Conservation (phyloP, 2,797 vertebrate species). For the Notamacropus eugenii region DNA sequence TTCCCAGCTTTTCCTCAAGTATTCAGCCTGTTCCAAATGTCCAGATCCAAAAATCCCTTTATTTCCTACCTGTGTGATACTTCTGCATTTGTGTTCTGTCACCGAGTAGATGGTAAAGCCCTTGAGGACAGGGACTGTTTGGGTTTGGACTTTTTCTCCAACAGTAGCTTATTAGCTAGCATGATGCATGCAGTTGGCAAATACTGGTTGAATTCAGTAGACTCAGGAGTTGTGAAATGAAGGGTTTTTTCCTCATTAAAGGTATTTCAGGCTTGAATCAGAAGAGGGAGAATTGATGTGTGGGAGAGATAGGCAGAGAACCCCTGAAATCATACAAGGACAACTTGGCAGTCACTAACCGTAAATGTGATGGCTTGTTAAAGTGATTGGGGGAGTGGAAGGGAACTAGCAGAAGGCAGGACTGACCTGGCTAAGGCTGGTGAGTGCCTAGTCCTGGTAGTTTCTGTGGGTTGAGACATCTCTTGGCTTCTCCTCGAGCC, state of each 20-base stretch:
- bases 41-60: too few relatives aligned
- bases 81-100: neutral
- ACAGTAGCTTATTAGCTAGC: neutral
- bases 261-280: neutral
- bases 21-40: neutral
- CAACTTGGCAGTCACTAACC: neutral
- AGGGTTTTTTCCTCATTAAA: neutral
- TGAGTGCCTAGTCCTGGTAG: neutral
- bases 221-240: neutral
- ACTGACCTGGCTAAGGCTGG: neutral
- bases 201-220: neutral
- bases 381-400: neutral
- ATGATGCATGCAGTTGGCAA: neutral
- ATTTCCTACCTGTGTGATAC: neutral
- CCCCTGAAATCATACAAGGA: neutral
- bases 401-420: neutral
- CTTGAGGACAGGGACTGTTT: neutral
- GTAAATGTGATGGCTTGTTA: neutral
- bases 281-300: neutral
- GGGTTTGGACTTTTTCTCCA: neutral
- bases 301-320: neutral
- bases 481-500: neutral
- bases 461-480: neutral
- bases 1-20: too few relatives aligned
- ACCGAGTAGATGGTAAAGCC: neutral